These are phyloP conservation scores for Habropoda laboriosa DNA, from an alignment of 1,140 invertebrate genomes.

Conservation along the genomic window DNA sequence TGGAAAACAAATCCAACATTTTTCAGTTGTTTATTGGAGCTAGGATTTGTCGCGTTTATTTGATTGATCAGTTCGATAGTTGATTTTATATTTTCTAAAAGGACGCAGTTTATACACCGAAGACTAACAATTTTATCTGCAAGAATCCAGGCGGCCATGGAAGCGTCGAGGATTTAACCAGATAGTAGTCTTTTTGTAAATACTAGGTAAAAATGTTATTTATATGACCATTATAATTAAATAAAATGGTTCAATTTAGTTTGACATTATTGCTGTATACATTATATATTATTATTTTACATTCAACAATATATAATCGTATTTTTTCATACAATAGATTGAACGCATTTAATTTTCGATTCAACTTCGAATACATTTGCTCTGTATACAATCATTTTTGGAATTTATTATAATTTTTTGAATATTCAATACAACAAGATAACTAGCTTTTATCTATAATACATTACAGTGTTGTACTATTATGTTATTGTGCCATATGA, in stretches of 20 bases:
- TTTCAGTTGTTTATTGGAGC: too few species aligned
- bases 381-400: not conserved
- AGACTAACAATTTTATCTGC: conserved; percentile 25
- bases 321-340: not conserved
- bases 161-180: not conserved
- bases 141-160: not conserved
- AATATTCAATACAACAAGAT: not conserved
- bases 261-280: conserved; percentile 26
- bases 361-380: not conserved
- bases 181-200: conserved; percentile 38
- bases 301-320: not conserved
- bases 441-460: not conserved
- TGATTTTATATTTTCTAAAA: not conserved
- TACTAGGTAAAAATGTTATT: conserved; percentile 47
- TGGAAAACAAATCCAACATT: not conserved
- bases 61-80: too few species aligned
- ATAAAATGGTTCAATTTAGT: conserved; percentile 40
- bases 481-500: conserved; percentile 34
- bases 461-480: conserved; percentile 27
- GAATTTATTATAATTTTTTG: not conserved
- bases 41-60: too few species aligned
- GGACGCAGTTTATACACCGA: not conserved
- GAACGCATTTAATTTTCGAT: conserved; percentile 17
- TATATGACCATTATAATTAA: conserved; percentile 31
- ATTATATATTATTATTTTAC: conserved; percentile 26